phyloP scores from a whole-genome alignment of 2,797 vertebrate species.

The Chrosomus eos region DNA sequence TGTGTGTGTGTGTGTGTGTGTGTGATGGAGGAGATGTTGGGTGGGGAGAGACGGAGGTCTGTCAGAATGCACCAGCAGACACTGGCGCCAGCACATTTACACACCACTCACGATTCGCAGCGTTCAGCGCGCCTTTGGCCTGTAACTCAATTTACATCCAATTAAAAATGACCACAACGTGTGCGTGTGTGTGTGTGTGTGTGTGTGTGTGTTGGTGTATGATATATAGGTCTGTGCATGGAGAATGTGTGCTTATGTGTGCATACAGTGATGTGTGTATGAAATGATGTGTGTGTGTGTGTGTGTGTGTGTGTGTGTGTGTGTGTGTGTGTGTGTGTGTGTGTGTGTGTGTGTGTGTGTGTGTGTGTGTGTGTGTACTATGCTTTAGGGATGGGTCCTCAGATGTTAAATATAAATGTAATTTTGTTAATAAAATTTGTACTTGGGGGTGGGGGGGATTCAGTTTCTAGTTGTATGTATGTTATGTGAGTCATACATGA shows the following conservation, averaged over 20 bases:
- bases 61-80: conserved; percentile 28
- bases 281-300: background rate
- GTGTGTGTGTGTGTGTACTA: background rate
- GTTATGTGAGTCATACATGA: background rate
- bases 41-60: conserved; percentile 47
- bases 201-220: background rate
- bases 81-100: conserved; percentile 51
- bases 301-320: background rate
- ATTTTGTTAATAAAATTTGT: background rate
- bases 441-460: too few species aligned
- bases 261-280: conserved; percentile 7
- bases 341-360: too few species aligned
- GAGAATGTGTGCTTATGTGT: conserved; percentile 10
- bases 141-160: conserved; percentile 40
- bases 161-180: conserved; percentile 2
- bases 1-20: too few species aligned
- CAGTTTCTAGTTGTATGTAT: background rate
- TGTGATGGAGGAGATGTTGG: conserved; percentile 36
- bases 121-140: conserved; percentile 33
- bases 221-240: conserved; percentile 8
- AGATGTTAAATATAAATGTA: background rate
- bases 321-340: too few species aligned
- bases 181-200: background rate
- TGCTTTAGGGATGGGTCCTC: background rate
- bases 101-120: conserved; percentile 54